phyloP scores from a whole-genome alignment of 2,797 vertebrate species.

The Bradypodion ventrale region DNA sequence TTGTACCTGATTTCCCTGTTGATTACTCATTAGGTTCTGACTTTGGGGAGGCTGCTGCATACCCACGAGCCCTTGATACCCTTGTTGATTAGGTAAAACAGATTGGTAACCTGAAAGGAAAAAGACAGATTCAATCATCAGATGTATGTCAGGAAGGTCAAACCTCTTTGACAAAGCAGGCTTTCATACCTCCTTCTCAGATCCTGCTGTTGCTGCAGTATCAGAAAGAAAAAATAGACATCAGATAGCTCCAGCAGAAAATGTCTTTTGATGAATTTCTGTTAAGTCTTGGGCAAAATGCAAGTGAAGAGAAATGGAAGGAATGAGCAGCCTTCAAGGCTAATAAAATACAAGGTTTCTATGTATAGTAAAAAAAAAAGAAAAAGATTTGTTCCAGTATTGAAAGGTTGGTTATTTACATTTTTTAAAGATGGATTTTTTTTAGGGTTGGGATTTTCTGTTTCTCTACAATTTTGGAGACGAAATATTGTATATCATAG shows the following conservation, averaged over 20 bases:
- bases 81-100: constrained; percentile 80
- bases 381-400: neutral
- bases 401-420: neutral
- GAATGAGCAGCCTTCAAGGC: neutral
- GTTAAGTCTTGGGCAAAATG: neutral
- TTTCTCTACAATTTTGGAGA: neutral
- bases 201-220: constrained; percentile 3
- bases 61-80: constrained; percentile 82
- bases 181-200: neutral
- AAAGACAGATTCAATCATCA: neutral
- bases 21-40: constrained; percentile 80
- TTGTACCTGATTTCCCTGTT: constrained; percentile 82
- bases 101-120: constrained; percentile 82
- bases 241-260: constrained; percentile 11
- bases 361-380: neutral
- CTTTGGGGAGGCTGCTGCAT: constrained; percentile 83
- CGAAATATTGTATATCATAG: neutral
- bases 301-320: neutral
- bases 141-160: neutral
- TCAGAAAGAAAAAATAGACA: constrained; percentile 54
- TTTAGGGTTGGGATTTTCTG: neutral
- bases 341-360: neutral
- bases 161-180: neutral
- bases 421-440: neutral
- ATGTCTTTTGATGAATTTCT: neutral